phyloP scores from a whole-genome alignment of 2,113 vertebrate genomes.

The Cavia aperea region DNA sequence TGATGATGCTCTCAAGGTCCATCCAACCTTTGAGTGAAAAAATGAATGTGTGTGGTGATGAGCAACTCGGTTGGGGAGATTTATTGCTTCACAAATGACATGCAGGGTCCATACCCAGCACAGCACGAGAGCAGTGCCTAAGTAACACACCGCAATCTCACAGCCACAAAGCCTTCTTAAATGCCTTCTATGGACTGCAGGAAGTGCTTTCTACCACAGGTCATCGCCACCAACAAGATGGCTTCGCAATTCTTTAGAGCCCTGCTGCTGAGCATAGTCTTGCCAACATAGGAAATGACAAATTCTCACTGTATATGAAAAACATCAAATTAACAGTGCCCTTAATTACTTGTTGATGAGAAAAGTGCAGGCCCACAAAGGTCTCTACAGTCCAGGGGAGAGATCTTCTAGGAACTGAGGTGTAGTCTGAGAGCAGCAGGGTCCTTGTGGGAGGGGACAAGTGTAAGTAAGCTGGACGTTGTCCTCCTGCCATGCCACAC shows the following conservation, averaged over 20 bases:
- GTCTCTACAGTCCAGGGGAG: not conserved
- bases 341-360: not conserved
- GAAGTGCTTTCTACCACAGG: not conserved
- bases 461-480: not conserved
- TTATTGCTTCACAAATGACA: not conserved
- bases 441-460: not conserved
- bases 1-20: not conserved
- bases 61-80: not conserved
- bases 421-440: not conserved
- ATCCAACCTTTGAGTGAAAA: not conserved
- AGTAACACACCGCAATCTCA: not conserved
- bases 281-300: not conserved
- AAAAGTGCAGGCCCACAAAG: not conserved
- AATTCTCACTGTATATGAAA: not conserved
- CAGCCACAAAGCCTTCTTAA: not conserved
- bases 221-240: not conserved
- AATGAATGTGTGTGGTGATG: not conserved
- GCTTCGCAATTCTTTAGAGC: not conserved
- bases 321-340: not conserved
- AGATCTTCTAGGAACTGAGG: not conserved
- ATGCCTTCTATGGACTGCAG: not conserved
- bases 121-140: not conserved
- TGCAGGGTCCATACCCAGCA: not conserved
- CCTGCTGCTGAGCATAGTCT: not conserved
- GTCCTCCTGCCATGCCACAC: not conserved